phyloP scores from a whole-genome alignment of 2,113 vertebrate genomes.

The Hystrix cristata region DNA sequence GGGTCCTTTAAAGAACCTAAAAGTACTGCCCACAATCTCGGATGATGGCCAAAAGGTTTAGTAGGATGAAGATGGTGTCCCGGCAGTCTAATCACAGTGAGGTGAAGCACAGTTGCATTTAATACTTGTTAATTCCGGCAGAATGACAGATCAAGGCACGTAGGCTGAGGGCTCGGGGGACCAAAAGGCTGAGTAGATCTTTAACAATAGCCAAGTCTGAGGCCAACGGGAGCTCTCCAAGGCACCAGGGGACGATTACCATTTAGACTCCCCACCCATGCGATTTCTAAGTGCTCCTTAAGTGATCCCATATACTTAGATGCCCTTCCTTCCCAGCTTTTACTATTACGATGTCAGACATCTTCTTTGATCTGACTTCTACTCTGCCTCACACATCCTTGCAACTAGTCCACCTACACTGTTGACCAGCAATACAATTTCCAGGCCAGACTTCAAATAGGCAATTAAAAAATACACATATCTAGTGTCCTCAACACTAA shows the following conservation, averaged over 20 bases:
- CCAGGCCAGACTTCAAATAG: neutral
- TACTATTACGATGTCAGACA: neutral
- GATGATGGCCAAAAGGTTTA: neutral
- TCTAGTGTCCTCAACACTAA: neutral
- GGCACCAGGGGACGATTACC: neutral
- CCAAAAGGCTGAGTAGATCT: neutral
- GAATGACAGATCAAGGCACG: neutral
- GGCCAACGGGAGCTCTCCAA: conserved; percentile 57
- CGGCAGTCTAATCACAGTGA: neutral
- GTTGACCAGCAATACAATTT: neutral
- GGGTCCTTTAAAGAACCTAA: neutral
- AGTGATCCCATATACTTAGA: neutral
- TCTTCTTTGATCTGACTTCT: neutral
- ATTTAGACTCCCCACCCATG: neutral
- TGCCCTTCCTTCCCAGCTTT: neutral
- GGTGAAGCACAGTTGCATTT: neutral
- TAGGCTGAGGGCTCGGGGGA: neutral
- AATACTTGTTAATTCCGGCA: neutral
- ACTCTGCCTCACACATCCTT: neutral
- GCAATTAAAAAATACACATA: neutral
- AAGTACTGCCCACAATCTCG: neutral
- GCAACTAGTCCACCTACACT: neutral
- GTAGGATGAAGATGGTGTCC: neutral
- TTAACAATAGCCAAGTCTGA: conserved; percentile 23
- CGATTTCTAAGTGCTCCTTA: neutral